Conservation (phyloP, 2,113 vertebrate species). For the Crotalus horridus region DNA sequence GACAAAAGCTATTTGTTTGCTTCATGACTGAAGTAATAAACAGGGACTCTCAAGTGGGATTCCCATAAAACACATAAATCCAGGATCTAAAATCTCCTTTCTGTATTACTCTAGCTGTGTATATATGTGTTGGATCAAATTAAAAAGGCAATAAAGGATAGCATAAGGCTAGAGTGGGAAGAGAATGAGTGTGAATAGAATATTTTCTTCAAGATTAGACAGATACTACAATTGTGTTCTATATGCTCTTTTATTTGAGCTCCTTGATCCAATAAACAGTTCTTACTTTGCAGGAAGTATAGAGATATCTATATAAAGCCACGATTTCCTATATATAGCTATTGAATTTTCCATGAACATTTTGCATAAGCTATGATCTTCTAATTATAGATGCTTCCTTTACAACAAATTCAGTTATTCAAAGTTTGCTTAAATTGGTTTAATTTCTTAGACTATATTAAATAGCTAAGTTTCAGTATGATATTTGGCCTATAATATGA, state of each 20-base stretch:
- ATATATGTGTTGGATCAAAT: background rate
- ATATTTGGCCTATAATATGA: background rate
- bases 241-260: background rate
- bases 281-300: background rate
- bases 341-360: background rate
- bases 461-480: constrained; percentile 3
- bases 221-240: background rate
- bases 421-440: constrained; percentile 31
- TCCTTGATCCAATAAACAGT: background rate
- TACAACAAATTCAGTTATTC: background rate
- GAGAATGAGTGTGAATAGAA: background rate
- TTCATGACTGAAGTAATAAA: background rate
- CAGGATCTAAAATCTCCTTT: background rate
- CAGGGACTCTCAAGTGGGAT: background rate
- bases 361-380: background rate
- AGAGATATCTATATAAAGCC: background rate
- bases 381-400: background rate
- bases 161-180: background rate
- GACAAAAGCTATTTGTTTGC: background rate
- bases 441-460: constrained; percentile 34
- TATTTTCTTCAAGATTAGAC: background rate
- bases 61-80: background rate
- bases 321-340: background rate
- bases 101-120: background rate
- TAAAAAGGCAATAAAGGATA: background rate